Evolutionary conservation across 2,113 vertebrate species (phyloP).

Genomic region (Ictalurus furcatus): DNA sequence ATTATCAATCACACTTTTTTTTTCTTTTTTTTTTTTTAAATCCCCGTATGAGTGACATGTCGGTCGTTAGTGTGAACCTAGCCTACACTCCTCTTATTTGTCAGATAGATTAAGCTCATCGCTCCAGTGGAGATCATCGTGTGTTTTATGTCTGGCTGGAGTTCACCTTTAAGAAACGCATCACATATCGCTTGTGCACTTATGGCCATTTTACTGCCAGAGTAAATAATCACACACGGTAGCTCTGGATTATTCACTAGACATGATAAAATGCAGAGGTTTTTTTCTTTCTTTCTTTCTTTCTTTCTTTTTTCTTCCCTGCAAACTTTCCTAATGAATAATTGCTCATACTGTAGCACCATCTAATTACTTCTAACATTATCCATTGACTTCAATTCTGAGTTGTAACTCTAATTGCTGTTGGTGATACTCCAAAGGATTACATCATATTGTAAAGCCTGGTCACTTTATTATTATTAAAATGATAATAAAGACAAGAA

Average conservation of each 20-base stretch:
- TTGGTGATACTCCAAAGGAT: slow-evolving; percentile 23
- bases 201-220: neutral
- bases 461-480: slow-evolving; percentile 8
- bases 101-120: neutral
- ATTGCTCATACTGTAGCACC: slow-evolving; percentile 9
- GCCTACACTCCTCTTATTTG: neutral
- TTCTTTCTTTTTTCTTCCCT: neutral
- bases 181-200: neutral
- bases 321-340: slow-evolving; percentile 11
- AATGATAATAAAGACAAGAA: slow-evolving; percentile 5
- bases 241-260: neutral
- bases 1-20: no score
- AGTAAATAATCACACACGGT: neutral
- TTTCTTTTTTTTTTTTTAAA: neutral
- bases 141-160: neutral
- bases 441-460: slow-evolving; percentile 17
- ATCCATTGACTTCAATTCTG: slow-evolving; percentile 24
- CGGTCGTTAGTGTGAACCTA: neutral
- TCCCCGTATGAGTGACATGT: neutral
- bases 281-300: neutral
- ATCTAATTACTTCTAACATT: slow-evolving; percentile 30
- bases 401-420: slow-evolving; percentile 18
- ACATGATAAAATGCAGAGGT: neutral
- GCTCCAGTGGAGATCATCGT: neutral
- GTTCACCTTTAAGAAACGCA: neutral